Evolutionary conservation across 2,888 invertebrate genomes (phyloP).

Genomic region (Dasypolia templi): DNA sequence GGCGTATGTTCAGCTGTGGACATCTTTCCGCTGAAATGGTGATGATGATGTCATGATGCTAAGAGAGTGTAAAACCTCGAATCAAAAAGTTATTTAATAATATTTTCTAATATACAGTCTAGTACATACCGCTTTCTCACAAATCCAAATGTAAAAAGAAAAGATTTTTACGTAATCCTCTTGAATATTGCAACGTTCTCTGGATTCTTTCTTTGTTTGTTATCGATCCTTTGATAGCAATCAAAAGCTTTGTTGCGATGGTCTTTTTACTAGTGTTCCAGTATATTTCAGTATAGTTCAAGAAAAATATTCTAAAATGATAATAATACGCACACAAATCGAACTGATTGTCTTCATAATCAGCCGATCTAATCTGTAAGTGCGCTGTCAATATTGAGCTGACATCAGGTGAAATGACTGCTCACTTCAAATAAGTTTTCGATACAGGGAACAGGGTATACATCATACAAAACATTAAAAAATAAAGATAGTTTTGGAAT

Average conservation of each 20-base stretch:
- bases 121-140: not conserved
- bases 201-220: slow-evolving; percentile 3
- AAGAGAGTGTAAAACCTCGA: not conserved
- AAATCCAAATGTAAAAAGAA: slow-evolving; percentile 7
- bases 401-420: no score
- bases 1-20: not conserved
- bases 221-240: slow-evolving; percentile 14
- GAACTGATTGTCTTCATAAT: no score
- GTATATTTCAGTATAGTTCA: not conserved
- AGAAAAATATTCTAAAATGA: no score
- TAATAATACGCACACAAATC: not conserved
- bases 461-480: no score
- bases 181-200: slow-evolving; percentile 28
- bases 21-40: not conserved
- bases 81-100: not conserved
- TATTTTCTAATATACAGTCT: not conserved
- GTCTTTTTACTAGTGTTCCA: not conserved
- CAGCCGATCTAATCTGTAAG: not conserved
- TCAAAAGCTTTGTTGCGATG: slow-evolving; percentile 8
- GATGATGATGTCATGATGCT: not conserved
- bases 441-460: no score
- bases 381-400: not conserved
- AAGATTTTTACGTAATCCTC: slow-evolving; percentile 37
- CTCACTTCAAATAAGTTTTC: no score
- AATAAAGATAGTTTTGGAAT: no score